Evolutionary conservation across 1,140 invertebrate species (phyloP).

Genomic region (Plectus sambesii): DNA sequence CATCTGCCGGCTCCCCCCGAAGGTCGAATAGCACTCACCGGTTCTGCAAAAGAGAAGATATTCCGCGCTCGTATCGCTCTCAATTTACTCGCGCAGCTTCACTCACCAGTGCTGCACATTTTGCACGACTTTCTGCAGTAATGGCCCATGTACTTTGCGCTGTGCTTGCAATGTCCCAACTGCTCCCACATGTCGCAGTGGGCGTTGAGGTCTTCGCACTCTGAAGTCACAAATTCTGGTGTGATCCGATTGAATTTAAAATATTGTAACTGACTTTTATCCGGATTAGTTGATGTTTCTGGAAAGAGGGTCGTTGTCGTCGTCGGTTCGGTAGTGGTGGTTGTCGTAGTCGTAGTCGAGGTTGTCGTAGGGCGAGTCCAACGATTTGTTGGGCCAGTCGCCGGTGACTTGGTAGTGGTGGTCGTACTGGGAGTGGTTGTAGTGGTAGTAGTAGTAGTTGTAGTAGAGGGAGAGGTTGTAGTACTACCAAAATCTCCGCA

Average conservation of each 20-base stretch:
- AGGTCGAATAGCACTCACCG: no score
- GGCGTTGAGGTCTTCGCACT: conserved; percentile 41
- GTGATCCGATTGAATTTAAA: not conserved
- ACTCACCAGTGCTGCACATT: conserved; percentile 32
- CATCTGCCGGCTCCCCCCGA: no score
- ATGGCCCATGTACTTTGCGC: conserved; percentile 42
- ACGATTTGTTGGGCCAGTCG: conserved; percentile 1
- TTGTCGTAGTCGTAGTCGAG: conserved; percentile 14
- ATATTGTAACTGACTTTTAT: not conserved
- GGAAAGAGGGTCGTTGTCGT: not conserved
- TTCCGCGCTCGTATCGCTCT: no score
- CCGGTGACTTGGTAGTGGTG: conserved; percentile 1
- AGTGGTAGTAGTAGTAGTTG: conserved; percentile 15
- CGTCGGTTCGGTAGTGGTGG: not conserved
- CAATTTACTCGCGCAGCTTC: no score
- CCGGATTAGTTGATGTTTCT: not conserved
- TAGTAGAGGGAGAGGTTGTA: no score
- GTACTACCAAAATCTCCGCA: conserved; percentile 25
- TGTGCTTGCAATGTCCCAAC: conserved; percentile 43
- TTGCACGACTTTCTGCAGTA: conserved; percentile 42
- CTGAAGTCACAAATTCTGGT: conserved; percentile 18
- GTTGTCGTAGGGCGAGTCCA: conserved; percentile 10
- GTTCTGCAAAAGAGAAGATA: no score
- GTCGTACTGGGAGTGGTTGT: conserved; percentile 22
- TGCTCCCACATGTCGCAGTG: conserved; percentile 46